These are phyloP conservation scores for Caenorhabditis sp. DNA, from an alignment of 2,888 invertebrate species.

Conservation along the genomic window DNA sequence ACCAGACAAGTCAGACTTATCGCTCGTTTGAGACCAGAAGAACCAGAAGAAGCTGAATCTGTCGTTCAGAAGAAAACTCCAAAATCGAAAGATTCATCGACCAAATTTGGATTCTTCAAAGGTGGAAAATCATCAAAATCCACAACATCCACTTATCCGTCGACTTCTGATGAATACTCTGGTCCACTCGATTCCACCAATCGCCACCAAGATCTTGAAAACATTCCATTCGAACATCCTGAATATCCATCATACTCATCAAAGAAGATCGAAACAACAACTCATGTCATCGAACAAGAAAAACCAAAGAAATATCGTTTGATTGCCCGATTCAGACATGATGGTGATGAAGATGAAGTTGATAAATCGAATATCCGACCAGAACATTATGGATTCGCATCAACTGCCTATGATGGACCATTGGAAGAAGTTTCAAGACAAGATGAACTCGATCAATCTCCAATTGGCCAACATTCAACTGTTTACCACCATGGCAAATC, in stretches of 20 bases:
- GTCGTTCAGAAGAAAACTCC: slow-evolving; percentile 12
- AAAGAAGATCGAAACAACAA: not conserved
- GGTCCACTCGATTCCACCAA: slow-evolving; percentile 26
- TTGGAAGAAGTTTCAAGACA: slow-evolving; percentile 23
- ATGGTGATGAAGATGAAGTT: slow-evolving; percentile 22
- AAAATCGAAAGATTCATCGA: slow-evolving; percentile 9
- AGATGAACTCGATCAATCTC: slow-evolving; percentile 19
- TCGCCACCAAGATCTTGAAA: slow-evolving; percentile 29
- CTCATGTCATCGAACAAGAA: not conserved
- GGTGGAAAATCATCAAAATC: slow-evolving; percentile 3
- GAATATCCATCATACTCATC: slow-evolving; percentile 10
- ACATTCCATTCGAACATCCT: slow-evolving; percentile 15
- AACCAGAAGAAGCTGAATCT: slow-evolving; percentile 28
- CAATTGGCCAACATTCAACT: slow-evolving; percentile 21
- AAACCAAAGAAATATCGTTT: slow-evolving; percentile 16
- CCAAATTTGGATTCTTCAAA: slow-evolving; percentile 20
- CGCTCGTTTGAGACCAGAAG: slow-evolving; percentile 36
- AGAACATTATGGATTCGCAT: slow-evolving; percentile 18
- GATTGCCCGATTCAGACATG: slow-evolving; percentile 9
- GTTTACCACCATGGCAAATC: slow-evolving; percentile 47
- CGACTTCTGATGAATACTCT: slow-evolving; percentile 12
- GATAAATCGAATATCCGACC: slow-evolving; percentile 17
- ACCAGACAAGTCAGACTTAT: slow-evolving; percentile 22
- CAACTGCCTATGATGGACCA: slow-evolving; percentile 34
- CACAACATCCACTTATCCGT: slow-evolving; percentile 3